Base-by-base conservation (phyloP, 2,113 vertebrate species). In the Anser brachyrhynchus region DNA sequence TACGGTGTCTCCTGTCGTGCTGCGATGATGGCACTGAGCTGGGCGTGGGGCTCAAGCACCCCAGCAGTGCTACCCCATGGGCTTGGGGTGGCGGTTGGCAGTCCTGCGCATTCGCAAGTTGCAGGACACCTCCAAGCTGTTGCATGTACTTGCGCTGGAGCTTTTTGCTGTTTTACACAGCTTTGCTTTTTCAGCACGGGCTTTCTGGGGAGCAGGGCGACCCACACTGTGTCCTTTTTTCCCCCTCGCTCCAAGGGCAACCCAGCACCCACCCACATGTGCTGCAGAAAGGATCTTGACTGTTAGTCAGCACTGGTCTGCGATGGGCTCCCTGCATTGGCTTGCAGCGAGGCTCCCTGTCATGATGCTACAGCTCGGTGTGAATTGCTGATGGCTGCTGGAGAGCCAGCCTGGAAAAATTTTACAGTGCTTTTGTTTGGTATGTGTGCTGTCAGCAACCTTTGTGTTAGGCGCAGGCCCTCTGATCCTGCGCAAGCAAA, bases 181-280 rank as follows among this genome's bases (percentile, higher is more conserved):
- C 31, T 33, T 58, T 46, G 19, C 46, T 46, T 46, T 46, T 20
- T 46, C 64, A 21, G 39, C 37, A 29, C 7, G 10, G 25, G 35
- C 28, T 55, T 39, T 35, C 52, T 22, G 37, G 70, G 18, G 35
- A 28, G 35, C 13, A 54, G 19, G 35, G 11, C 26, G 5, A 14
- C 29, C 20, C 6, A 4, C 6, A 2, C 39, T 16, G 28, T 51
- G 29, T 28, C n/a, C 41, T 57, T 22, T 7, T 2, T 2, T 1
- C 43, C 31, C 31, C 18, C 57, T 59, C 4, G 31, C 59, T 39
- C 39, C 54, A 39, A 58, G n/a, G 23, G 66, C 54, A 39, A 72
- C 20, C 58, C 2, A 3, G 25, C 44, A 29, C 41, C 62, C 55
- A 15, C 62, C 33, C 28, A 39, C 31, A 1, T 20, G 12, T n/a